Evolutionary conservation across 1,140 invertebrate genomes (phyloP), one percentile per base, ranked within the genome.

Genomic region (Macrosteles quadrilineatus): DNA sequence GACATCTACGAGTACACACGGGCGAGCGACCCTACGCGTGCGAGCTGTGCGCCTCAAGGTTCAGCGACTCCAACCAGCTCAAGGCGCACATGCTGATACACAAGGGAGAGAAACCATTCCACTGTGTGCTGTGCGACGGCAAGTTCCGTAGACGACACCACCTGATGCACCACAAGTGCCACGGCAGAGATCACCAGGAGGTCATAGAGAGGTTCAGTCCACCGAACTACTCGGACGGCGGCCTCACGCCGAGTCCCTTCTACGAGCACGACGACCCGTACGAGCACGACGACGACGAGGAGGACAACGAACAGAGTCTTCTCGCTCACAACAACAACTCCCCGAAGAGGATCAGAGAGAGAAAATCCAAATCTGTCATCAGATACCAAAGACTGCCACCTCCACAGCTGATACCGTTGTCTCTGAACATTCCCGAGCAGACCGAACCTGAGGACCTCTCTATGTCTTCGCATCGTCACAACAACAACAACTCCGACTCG

Each of bases 21-120:
- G 95, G 97, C 0, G 97, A 98, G 79, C 87, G 93, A 21, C 96
- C 97, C 0, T 98, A 98, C 80, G 88, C 89, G 12, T 99, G 96
- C 80, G 89, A 96, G 53, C 83, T 93, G 21, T 99, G 97, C 79
- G 85, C 90, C 1, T 88, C 93, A 6, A 88, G 90, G 71, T 99
- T 98, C 83, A 97, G 94, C 57, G 95, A 97, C 77, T 94, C 92
- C 1, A 97, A 96, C 78, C 95, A 97, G 76, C 82, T 96, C n/a
- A 96, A 96, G 78, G 93, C 94, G 0, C 95, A 97, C 76, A 86
- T 89, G 75, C 80, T 96, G 27, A 93, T 95, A 43, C 95, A 97
- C 80, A 93, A 92, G 71, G 92, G 93, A 11, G 92, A 95, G 79
- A 95, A 95, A 73, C 94, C 94, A 0, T 96, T 94, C 78, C 85